These are phyloP conservation scores for Lepidocolaptes lacrymiger DNA, from an alignment of 2,797 vertebrate genomes.

Conservation along the genomic window DNA sequence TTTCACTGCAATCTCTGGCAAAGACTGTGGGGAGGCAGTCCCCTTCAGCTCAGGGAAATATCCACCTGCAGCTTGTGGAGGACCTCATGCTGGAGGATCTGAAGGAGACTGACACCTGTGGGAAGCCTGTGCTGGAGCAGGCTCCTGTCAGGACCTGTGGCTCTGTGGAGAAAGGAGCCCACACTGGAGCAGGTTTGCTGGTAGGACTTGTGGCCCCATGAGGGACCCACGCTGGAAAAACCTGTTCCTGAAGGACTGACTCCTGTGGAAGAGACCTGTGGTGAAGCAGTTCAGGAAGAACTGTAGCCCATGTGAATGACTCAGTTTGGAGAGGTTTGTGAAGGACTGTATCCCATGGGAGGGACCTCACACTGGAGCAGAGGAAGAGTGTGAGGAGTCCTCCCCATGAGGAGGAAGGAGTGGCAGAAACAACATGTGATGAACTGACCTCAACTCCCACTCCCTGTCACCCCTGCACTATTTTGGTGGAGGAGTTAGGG, in stretches of 20 bases:
- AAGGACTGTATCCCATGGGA: neutral
- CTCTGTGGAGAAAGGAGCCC: neutral
- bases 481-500: neutral
- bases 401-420: neutral
- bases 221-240: neutral
- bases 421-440: neutral
- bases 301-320: neutral
- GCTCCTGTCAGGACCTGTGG: neutral
- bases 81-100: neutral
- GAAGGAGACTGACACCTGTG: neutral
- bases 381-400: neutral
- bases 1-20: neutral
- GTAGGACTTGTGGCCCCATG: neutral
- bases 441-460: fast-evolving
- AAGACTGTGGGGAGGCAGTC: too few relatives aligned
- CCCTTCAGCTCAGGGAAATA: neutral
- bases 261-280: neutral
- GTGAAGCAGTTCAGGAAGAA: neutral
- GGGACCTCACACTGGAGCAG: neutral
- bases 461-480: neutral
- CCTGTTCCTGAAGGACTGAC: neutral
- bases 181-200: neutral
- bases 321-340: neutral
- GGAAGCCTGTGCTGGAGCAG: neutral
- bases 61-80: neutral